A percentile compares a stretch with the other conserved stretches of the same genome.
phyloP scores from a whole-genome alignment of 2,797 vertebrate genomes.

The Sebastes matsubarae region DNA sequence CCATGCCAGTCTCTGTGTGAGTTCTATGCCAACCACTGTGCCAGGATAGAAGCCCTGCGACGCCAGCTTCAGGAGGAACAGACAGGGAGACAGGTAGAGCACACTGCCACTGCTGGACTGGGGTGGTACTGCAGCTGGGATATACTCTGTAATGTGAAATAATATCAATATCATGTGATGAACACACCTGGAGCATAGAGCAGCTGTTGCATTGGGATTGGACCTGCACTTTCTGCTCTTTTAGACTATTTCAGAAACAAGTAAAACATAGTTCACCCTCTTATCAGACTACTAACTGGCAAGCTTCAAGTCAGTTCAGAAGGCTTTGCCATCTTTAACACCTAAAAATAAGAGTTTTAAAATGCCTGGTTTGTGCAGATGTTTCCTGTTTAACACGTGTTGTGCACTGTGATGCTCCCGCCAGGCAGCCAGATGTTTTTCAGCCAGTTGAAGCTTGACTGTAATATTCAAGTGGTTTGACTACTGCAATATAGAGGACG shows the following conservation, averaged over 20 bases:
- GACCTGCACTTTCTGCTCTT: neutral
- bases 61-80: constrained; percentile 72
- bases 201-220: constrained; percentile 8
- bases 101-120: constrained; percentile 73
- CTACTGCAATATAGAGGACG: neutral
- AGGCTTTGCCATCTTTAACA: constrained; percentile 22
- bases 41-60: constrained; percentile 78
- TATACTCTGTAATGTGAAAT: neutral
- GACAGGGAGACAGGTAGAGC: constrained; percentile 83
- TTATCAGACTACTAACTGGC: constrained; percentile 35
- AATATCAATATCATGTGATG: neutral
- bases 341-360: constrained; percentile 16
- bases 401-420: constrained; percentile 17
- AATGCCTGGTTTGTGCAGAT: constrained; percentile 23
- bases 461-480: constrained; percentile 5
- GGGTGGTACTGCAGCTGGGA: constrained; percentile 73
- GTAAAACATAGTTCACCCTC: constrained; percentile 1
- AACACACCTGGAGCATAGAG: constrained; percentile 7
- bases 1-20: constrained; percentile 80
- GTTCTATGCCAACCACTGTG: constrained; percentile 83
- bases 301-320: neutral
- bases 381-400: neutral
- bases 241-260: neutral
- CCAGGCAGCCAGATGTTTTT: constrained; percentile 20
- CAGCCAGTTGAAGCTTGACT: constrained; percentile 18